phyloP scores from a whole-genome alignment of 2,113 vertebrate species.

The Atherinomorus stipes region DNA sequence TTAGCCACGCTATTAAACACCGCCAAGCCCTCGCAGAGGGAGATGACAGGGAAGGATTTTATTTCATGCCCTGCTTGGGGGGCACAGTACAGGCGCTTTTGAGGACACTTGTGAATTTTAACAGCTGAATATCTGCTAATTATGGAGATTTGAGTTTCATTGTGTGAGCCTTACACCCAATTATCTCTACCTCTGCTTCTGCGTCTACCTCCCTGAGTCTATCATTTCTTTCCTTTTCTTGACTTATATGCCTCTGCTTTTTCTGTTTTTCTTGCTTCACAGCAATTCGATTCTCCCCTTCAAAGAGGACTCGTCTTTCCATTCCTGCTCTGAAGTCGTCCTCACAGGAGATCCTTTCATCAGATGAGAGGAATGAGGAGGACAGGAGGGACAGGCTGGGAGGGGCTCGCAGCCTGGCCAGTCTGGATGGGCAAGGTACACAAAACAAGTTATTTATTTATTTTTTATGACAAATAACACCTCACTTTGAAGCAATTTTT shows the following conservation, averaged over 20 bases:
- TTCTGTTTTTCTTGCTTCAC: conserved; percentile 28
- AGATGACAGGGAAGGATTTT: conserved; percentile 45
- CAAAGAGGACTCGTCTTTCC: conserved; percentile 92
- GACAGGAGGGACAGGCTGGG: conserved; percentile 83
- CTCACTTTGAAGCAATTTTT: neutral
- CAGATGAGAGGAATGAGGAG: conserved; percentile 88
- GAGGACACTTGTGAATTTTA: conserved; percentile 36
- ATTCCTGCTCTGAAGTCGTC: conserved; percentile 92
- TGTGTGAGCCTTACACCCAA: conserved; percentile 25
- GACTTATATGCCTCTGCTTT: conserved; percentile 39
- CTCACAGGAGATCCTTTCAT: conserved; percentile 93
- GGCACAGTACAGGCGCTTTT: conserved; percentile 8
- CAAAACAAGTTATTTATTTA: neutral
- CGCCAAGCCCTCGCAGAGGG: conserved; percentile 29
- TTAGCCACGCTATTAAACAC: conserved; percentile 32
- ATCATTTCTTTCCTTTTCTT: neutral
- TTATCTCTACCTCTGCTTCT: conserved; percentile 13
- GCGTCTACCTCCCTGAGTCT: neutral
- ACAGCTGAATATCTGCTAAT: conserved; percentile 41
- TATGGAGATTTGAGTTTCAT: conserved; percentile 27
- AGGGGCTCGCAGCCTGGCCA: conserved; percentile 91
- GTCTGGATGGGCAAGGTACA: conserved; percentile 95
- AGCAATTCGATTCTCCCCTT: conserved; percentile 94
- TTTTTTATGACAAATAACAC: neutral
- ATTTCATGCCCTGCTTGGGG: conserved; percentile 54